Evolutionary conservation across 2,113 vertebrate species (phyloP), one percentile per base, ranked within the genome.

Genomic region (Pseudopodoces humilis): DNA sequence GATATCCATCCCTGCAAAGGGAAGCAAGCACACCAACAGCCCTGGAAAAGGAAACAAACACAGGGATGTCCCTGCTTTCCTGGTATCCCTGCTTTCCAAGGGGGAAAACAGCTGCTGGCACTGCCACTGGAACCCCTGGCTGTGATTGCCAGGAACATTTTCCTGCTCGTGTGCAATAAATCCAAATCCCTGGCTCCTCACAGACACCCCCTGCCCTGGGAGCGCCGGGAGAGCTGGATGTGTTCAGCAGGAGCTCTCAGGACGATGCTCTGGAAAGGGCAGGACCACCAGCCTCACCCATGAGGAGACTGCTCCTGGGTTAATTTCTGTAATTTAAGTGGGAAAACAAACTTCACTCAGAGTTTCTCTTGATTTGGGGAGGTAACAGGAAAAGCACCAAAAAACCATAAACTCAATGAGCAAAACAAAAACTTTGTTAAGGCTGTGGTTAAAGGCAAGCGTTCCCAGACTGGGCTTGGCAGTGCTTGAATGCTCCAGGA

Each of bases 291-390:
- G 14, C 81, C 21, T 23, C 13, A 37, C 47, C 90, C 52, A 46
- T 1, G 9, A 16, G n/a, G 11, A 22, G 24, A 4, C 3, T 7
- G 23, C 35, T 37, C 6, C 1, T 2, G 31, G n/a, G 25, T 44
- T 44, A 35, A 10, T 25, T n/a, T 27, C 41, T 28, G 5, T 7
- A 3, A 58, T 9, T 47, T 1, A 19, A 67, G 8, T 4, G 53
- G 8, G 24, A 18, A 35, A 58, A 23, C 20, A 13, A 33, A 14
- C 20, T 15, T 7, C 43, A 12, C 15, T 13, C 63, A 0, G 27
- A 39, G n/a, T 7, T 41, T 31, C 16, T 7, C 39, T 76, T 6
- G 11, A 11, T 37, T 49, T 53, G 18, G 13, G 33, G 8, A 67
- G 35, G 5, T 3, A 21, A 62, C 15, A 44, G 33, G 11, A 46